phyloP scores from a whole-genome alignment of 2,888 invertebrate species.

The Agelastica alni region DNA sequence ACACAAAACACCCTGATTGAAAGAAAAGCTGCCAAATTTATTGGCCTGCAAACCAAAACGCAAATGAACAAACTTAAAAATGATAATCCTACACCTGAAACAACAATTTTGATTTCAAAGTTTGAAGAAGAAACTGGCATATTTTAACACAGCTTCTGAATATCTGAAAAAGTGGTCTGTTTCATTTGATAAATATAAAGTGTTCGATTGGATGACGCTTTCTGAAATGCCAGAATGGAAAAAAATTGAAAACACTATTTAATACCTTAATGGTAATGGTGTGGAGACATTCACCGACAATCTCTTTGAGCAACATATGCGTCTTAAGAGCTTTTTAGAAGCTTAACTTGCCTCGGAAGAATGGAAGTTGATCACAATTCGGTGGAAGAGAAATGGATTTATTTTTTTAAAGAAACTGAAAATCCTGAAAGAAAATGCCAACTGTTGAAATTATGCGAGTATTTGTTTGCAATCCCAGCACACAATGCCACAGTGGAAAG shows the following conservation, averaged over 20 bases:
- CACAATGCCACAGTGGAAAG: constrained; percentile 6
- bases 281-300: not conserved
- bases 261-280: not conserved
- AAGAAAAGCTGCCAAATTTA: not conserved
- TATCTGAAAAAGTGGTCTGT: not conserved
- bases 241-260: not conserved
- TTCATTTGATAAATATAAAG: not conserved
- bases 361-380: not conserved
- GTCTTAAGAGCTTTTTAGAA: constrained; percentile 4
- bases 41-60: not conserved
- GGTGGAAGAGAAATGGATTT: not conserved
- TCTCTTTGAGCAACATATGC: constrained; percentile 1
- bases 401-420: constrained; percentile 6
- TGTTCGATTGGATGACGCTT: not conserved
- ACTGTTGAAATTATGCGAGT: not conserved
- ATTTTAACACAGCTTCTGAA: too few relatives aligned
- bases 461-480: constrained; percentile 3
- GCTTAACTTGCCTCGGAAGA: constrained; percentile 1
- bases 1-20: not conserved
- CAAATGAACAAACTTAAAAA: not conserved
- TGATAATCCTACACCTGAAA: not conserved
- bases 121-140: too few relatives aligned
- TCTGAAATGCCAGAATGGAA: not conserved
- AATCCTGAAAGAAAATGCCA: constrained; percentile 7
- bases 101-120: not conserved